These are phyloP conservation scores for Hirundo rustica DNA, from an alignment of 2,797 vertebrate genomes.

Conservation along the genomic window DNA sequence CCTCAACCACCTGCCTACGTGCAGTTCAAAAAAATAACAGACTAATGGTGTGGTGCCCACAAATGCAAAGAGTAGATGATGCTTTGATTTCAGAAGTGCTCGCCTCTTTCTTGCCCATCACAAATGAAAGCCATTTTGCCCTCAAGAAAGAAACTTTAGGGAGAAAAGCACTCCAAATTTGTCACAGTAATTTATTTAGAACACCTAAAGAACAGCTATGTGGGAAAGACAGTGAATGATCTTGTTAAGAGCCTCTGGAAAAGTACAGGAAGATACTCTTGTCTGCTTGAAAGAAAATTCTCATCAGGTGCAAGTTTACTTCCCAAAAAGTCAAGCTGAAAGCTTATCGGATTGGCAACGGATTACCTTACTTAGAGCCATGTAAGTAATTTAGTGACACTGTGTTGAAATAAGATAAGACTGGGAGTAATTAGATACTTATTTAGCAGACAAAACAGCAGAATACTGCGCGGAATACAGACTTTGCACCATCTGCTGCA, in stretches of 20 bases:
- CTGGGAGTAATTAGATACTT: conserved; percentile 72
- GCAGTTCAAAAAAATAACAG: background rate
- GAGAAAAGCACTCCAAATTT: background rate
- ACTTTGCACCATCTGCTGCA: conserved; percentile 62
- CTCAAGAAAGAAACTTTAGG: background rate
- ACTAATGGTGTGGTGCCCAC: background rate
- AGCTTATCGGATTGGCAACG: conserved; percentile 63
- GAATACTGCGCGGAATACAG: background rate
- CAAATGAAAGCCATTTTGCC: background rate
- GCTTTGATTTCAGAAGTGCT: background rate
- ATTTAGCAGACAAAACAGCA: conserved; percentile 71
- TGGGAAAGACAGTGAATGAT: background rate
- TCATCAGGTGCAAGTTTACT: conserved; percentile 46
- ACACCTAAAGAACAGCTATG: background rate
- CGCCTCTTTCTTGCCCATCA: background rate
- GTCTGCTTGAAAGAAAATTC: conserved; percentile 2
- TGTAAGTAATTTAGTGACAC: conserved; percentile 70
- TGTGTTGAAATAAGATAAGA: conserved; percentile 69
- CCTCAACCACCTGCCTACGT: background rate
- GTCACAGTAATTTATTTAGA: background rate
- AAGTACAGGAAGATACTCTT: background rate
- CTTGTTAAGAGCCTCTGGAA: conserved; percentile 16
- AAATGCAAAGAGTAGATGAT: background rate
- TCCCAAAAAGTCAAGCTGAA: conserved; percentile 57
- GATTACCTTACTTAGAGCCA: conserved; percentile 60